These are phyloP conservation scores for Chromobotia macracanthus DNA, from an alignment of 2,797 vertebrate genomes.

Conservation along the genomic window DNA sequence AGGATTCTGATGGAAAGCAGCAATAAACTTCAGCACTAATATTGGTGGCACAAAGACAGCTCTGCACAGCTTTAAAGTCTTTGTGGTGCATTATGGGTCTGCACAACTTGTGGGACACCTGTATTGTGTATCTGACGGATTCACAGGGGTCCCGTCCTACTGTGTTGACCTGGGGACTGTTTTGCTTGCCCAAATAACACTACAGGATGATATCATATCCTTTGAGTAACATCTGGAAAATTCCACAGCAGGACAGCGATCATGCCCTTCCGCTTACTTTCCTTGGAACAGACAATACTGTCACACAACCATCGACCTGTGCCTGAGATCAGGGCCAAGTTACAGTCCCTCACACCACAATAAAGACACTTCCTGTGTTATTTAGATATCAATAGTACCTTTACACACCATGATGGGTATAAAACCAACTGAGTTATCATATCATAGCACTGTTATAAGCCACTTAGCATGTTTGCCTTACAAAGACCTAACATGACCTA, in stretches of 20 bases:
- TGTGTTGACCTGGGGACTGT: conserved; percentile 63
- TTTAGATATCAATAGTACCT: not conserved
- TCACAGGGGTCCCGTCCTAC: conserved; percentile 53
- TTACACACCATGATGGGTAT: not conserved
- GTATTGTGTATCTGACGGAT: conserved; percentile 49
- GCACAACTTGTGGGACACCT: conserved; percentile 35
- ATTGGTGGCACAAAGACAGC: not conserved
- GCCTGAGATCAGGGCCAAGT: conserved; percentile 51
- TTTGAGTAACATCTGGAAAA: conserved; percentile 79
- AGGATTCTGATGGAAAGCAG: not conserved
- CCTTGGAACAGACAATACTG: conserved; percentile 50
- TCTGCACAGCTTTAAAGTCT: not conserved
- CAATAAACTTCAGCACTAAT: not conserved
- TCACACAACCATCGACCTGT: conserved; percentile 36
- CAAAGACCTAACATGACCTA: conserved; percentile 7
- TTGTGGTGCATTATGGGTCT: conserved; percentile 42
- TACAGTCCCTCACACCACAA: conserved; percentile 35
- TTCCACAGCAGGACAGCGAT: conserved; percentile 64
- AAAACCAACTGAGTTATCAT: not conserved
- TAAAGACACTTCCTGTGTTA: conserved; percentile 49
- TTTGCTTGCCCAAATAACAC: conserved; percentile 64
- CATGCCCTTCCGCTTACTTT: conserved; percentile 75
- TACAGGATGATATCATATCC: conserved; percentile 74
- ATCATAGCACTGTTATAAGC: not conserved
- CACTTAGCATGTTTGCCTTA: not conserved